Conservation (phyloP, 2,113 vertebrate genomes). For the Paramormyrops kingsleyae region DNA sequence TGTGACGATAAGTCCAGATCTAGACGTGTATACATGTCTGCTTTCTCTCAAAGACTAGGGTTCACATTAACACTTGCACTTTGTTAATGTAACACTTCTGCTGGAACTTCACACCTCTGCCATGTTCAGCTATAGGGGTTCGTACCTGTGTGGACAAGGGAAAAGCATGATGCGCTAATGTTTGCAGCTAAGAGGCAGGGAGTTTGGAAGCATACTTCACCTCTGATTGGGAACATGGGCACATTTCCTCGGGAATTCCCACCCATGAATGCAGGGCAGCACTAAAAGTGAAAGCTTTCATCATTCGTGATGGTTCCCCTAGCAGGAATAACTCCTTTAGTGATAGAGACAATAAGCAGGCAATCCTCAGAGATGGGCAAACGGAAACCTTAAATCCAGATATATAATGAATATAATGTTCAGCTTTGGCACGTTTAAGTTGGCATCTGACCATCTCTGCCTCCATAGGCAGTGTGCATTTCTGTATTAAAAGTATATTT, state of each 20-base stretch:
- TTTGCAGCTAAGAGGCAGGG: neutral
- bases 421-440: neutral
- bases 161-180: neutral
- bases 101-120: neutral
- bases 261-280: conserved; percentile 35
- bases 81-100: neutral
- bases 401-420: too few species aligned
- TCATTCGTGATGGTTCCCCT: conserved; percentile 30
- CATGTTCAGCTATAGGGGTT: neutral
- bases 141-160: neutral
- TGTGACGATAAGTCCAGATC: neutral
- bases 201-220: neutral
- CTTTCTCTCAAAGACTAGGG: neutral
- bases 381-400: conserved; percentile 30
- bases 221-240: neutral
- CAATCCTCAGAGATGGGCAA: conserved; percentile 24
- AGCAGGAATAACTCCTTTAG: conserved; percentile 37
- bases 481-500: neutral
- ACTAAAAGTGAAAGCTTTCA: conserved; percentile 29
- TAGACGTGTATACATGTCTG: neutral
- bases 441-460: neutral
- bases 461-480: neutral
- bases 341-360: conserved; percentile 31
- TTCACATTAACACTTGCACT: neutral
- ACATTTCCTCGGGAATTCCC: neutral